Percentiles rank a stretch among this genome's conserved stretches.
These are phyloP conservation scores for Drosophila hydei DNA, from an alignment of 1,140 invertebrate genomes.

Conservation along the genomic window DNA sequence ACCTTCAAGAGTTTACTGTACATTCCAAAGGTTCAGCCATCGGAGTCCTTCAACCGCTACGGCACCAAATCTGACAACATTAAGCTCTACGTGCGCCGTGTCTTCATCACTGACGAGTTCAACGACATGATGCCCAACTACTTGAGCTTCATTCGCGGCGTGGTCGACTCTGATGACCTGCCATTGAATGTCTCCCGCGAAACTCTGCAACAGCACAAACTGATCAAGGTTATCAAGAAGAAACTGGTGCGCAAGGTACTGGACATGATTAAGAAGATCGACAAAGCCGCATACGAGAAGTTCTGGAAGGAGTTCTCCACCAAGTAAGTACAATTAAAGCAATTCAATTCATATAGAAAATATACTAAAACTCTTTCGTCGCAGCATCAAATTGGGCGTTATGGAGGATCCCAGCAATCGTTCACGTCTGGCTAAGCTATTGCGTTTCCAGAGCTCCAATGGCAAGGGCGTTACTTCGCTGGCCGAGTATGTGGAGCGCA, in stretches of 20 bases:
- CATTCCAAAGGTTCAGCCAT: constrained; percentile 94
- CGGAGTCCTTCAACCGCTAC: constrained; percentile 97
- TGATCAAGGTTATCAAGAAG: constrained; percentile 99
- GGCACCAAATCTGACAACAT: constrained; percentile 97
- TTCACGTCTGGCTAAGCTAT: constrained; percentile 96
- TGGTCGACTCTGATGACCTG: constrained; percentile 99
- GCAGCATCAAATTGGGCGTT: constrained; percentile 96
- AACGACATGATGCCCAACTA: constrained; percentile 99
- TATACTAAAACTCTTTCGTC: neutral
- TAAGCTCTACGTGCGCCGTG: constrained; percentile 97
- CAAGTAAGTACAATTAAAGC: constrained; percentile 88
- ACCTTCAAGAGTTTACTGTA: constrained; percentile 98
- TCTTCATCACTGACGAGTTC: constrained; percentile 99
- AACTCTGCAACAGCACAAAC: constrained; percentile 99
- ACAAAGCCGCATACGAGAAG: constrained; percentile 94
- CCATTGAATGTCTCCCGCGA: constrained; percentile 99
- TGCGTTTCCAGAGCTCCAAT: constrained; percentile 95
- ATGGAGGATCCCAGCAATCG: constrained; percentile 99
- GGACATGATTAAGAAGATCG: constrained; percentile 99
- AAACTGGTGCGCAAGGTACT: constrained; percentile 98
- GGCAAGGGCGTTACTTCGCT: constrained; percentile 90
- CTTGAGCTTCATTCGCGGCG: constrained; percentile 96
- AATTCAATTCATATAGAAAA: neutral
- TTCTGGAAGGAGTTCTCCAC: constrained; percentile 99
- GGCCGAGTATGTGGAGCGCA: constrained; percentile 95